Conservation (phyloP, 1,140 invertebrate genomes). For the Apis cerana region DNA sequence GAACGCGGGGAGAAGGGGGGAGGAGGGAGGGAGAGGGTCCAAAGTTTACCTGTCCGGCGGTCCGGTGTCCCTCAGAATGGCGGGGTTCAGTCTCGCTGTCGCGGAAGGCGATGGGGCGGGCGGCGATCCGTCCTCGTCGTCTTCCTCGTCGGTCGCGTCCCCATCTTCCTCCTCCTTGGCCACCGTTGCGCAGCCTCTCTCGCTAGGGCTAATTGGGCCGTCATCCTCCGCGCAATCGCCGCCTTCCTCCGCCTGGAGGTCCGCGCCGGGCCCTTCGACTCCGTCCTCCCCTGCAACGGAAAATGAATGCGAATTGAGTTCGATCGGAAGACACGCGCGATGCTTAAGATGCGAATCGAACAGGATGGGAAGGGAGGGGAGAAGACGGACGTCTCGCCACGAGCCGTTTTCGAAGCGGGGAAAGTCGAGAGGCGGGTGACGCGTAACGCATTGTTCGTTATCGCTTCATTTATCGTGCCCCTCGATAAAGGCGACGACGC, state of each 20-base stretch:
- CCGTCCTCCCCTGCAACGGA: conserved; percentile 83
- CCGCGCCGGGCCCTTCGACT: conserved; percentile 80
- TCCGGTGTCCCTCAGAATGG: conserved; percentile 76
- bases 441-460: conserved; percentile 76
- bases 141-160: conserved; percentile 78
- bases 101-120: conserved; percentile 72
- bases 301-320: conserved; percentile 3
- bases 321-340: neutral
- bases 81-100: conserved; percentile 75
- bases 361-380: conserved; percentile 2
- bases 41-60: conserved; percentile 78
- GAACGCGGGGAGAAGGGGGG: no score
- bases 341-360: neutral
- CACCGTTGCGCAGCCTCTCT: conserved; percentile 75
- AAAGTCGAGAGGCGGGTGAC: conserved; percentile 66
- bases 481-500: conserved; percentile 62
- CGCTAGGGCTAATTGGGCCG: conserved; percentile 81
- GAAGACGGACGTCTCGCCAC: neutral
- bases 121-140: conserved; percentile 74
- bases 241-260: conserved; percentile 81
- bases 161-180: conserved; percentile 78
- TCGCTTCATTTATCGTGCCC: conserved; percentile 80
- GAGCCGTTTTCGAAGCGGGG: conserved; percentile 51
- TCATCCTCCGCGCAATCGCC: conserved; percentile 82
- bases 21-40: no score